Evolutionary conservation across 2,888 invertebrate species (phyloP).

Genomic region (Meiosimyza decipiens): DNA sequence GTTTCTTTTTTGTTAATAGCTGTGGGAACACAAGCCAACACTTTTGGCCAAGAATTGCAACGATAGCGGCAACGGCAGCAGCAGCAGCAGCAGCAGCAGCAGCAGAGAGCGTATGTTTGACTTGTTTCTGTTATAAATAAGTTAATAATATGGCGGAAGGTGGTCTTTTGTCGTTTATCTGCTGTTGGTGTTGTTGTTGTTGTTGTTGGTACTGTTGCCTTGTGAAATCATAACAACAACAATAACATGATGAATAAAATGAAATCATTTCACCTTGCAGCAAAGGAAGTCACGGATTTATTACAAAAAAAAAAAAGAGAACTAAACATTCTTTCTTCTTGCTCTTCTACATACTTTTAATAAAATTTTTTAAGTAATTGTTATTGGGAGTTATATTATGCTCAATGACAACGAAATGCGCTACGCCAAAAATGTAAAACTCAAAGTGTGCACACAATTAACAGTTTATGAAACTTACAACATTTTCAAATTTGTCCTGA

Average conservation of each 20-base stretch:
- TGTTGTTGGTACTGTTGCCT: constrained; percentile 8
- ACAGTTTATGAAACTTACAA: too few relatives aligned
- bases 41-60: constrained; percentile 23
- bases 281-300: constrained; percentile 51
- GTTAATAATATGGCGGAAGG: constrained; percentile 68
- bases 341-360: too few relatives aligned
- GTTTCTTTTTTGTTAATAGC: constrained; percentile 41
- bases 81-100: constrained; percentile 1
- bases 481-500: too few relatives aligned
- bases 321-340: too few relatives aligned
- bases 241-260: background rate
- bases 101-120: constrained; percentile 22
- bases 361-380: too few relatives aligned
- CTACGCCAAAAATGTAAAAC: too few relatives aligned
- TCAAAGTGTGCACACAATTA: too few relatives aligned
- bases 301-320: background rate
- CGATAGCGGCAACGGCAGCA: constrained; percentile 2
- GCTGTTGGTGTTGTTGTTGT: constrained; percentile 14
- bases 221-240: constrained; percentile 15
- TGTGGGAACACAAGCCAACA: constrained; percentile 46
- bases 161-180: constrained; percentile 54
- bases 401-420: too few relatives aligned
- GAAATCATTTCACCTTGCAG: constrained; percentile 36
- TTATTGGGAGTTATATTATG: too few relatives aligned
- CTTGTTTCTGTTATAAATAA: constrained; percentile 66